phyloP scores from a whole-genome alignment of 2,797 vertebrate species.

The Lycodopsis pacificus region DNA sequence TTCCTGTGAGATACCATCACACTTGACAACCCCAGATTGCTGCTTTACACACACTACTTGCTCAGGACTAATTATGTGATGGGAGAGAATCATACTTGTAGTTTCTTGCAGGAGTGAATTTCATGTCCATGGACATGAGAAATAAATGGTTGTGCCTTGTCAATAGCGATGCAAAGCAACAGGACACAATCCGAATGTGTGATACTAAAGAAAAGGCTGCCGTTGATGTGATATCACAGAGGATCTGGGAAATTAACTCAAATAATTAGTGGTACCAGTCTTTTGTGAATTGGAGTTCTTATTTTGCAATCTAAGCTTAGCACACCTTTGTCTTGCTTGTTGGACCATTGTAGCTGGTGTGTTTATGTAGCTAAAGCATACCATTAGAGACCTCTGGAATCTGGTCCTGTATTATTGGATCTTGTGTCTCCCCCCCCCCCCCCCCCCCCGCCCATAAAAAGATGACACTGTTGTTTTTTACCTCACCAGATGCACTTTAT shows the following conservation, averaged over 20 bases:
- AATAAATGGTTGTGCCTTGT: neutral
- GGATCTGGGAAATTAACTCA: neutral
- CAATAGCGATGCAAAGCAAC: neutral
- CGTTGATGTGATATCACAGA: neutral
- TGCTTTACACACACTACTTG: no score
- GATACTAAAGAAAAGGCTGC: neutral
- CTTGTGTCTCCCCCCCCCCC: neutral
- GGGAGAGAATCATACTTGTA: neutral
- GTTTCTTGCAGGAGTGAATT: neutral
- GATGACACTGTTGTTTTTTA: neutral
- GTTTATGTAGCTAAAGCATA: neutral
- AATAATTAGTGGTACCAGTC: neutral
- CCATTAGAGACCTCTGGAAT: neutral
- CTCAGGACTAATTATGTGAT: neutral
- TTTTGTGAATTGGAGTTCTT: slow-evolving; percentile 13
- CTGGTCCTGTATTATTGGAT: neutral
- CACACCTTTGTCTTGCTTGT: neutral
- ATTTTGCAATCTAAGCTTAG: slow-evolving; percentile 11
- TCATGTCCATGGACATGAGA: neutral
- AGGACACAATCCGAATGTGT: neutral
- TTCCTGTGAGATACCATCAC: no score
- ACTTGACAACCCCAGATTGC: no score
- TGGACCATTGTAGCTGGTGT: neutral
- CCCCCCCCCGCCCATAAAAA: neutral
- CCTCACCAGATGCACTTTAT: slow-evolving; percentile 95